Conservation (phyloP, 2,113 vertebrate genomes). For the Brachyhypopomus gauderio region DNA sequence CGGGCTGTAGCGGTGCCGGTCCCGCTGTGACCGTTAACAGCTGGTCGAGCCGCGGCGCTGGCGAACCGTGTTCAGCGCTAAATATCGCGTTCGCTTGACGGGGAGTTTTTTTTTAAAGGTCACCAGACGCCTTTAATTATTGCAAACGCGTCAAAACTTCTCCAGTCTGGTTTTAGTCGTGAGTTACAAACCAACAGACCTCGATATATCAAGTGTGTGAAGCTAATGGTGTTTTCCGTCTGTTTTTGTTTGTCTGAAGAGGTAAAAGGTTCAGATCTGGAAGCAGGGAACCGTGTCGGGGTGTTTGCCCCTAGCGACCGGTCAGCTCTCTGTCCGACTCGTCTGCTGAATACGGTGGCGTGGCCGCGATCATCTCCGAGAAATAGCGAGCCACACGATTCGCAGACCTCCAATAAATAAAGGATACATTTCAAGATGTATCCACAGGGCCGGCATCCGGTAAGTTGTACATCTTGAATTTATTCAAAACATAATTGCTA, state of each 20-base stretch:
- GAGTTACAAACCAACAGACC: no score
- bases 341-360: conserved; percentile 59
- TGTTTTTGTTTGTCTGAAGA: conserved; percentile 16
- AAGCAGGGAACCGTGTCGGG: conserved; percentile 24
- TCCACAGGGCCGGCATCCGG: conserved; percentile 95
- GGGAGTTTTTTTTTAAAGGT: conserved; percentile 24
- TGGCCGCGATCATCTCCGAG: conserved; percentile 56
- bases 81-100: neutral
- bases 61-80: conserved; percentile 18
- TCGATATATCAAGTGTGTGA: neutral
- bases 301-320: conserved; percentile 46
- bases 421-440: conserved; percentile 85
- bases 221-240: conserved; percentile 17
- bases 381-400: conserved; percentile 21
- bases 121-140: conserved; percentile 9
- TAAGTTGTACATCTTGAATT: conserved; percentile 74
- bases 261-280: conserved; percentile 37
- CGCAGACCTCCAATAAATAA: conserved; percentile 66
- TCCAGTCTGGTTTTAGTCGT: neutral
- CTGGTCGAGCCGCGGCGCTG: conserved; percentile 2
- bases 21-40: conserved; percentile 15
- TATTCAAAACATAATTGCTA: conserved; percentile 46
- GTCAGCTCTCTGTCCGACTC: conserved; percentile 53
- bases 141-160: conserved; percentile 6
- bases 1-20: neutral